Evolutionary conservation across 2,888 invertebrate genomes (phyloP), one percentile per base, ranked within the genome.

Genomic region (Ectemnius continuus): DNA sequence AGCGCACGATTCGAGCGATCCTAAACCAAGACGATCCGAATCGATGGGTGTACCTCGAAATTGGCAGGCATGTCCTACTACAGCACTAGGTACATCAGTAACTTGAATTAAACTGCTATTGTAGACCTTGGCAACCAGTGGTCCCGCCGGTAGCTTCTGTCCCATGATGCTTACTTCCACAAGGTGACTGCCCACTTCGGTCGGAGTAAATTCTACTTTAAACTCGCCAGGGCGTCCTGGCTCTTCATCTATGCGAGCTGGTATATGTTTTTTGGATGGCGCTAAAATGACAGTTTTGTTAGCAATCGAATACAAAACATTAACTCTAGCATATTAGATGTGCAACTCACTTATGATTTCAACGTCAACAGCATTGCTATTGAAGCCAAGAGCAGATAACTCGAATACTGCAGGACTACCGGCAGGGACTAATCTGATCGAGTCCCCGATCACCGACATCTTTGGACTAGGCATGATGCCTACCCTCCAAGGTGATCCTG

Each of bases 401-500:
- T 97, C 97, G 92, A 98, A 98, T 89, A 96, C 94, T 87, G 98
- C 97, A 85, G 97, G 94, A 88, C 95, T 94, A 91, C 97, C 96
- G 81, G 98, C 97, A 85, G 98, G 96, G 87, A 98, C 97, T 88
- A 97, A 94, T 91, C 97, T 94, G 83, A 97, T 95, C 86, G 97
- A 95, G 92, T 97, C 97, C 89, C 97, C 96, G 88, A 96, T 93
- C 88, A 96, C 95, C 89, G 96, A 95, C 92, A 95, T 92, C 88
- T 94, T 94, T 81, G 94, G 93, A 89, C 93, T 93, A 88, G 96
- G 94, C 95, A 97, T 96, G 91, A 98, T 96, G 92, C 96, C 95
- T 89, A 98, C 96, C 93, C 95, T 95, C 98, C 98, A 98, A 92
- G 98, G 98, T 92, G 97, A 98, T 87, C 97, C 97, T 97, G 92